These are phyloP conservation scores for Willisornis vidua DNA, from an alignment of 2,113 vertebrate genomes.

Conservation along the genomic window DNA sequence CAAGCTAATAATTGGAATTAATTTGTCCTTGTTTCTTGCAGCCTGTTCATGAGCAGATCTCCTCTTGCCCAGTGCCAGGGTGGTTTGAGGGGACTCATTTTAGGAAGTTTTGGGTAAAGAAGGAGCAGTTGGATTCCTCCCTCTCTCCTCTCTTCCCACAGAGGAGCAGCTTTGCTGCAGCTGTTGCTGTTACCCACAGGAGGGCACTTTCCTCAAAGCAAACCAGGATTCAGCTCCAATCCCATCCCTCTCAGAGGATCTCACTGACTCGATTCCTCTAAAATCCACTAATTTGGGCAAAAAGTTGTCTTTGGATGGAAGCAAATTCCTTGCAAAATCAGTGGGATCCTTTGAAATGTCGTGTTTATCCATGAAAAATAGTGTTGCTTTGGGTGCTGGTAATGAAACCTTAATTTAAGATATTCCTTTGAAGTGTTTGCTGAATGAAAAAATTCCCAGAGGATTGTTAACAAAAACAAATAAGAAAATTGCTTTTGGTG, in stretches of 20 bases:
- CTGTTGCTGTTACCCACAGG: constrained; percentile 41
- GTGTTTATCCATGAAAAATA: background rate
- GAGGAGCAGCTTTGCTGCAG: background rate
- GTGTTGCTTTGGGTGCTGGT: background rate
- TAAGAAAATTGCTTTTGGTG: too few relatives aligned
- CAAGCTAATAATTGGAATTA: background rate
- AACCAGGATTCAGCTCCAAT: background rate
- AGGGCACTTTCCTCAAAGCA: constrained; percentile 50
- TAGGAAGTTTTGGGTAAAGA: background rate
- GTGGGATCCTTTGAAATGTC: background rate
- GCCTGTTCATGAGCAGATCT: background rate
- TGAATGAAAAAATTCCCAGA: too few relatives aligned
- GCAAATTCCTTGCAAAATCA: background rate
- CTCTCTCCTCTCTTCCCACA: background rate
- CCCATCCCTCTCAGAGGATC: background rate
- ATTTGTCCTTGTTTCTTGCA: background rate
- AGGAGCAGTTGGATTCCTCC: background rate
- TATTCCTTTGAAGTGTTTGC: too few relatives aligned
- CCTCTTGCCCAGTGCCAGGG: rapidly evolving
- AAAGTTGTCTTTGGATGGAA: rapidly evolving
- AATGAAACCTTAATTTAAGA: background rate
- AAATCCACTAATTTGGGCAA: background rate
- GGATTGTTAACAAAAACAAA: too few relatives aligned
- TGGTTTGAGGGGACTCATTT: background rate
- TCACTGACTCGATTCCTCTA: background rate